Base-by-base conservation (phyloP, 2,113 vertebrate genomes). In the Mus spicilegus region DNA sequence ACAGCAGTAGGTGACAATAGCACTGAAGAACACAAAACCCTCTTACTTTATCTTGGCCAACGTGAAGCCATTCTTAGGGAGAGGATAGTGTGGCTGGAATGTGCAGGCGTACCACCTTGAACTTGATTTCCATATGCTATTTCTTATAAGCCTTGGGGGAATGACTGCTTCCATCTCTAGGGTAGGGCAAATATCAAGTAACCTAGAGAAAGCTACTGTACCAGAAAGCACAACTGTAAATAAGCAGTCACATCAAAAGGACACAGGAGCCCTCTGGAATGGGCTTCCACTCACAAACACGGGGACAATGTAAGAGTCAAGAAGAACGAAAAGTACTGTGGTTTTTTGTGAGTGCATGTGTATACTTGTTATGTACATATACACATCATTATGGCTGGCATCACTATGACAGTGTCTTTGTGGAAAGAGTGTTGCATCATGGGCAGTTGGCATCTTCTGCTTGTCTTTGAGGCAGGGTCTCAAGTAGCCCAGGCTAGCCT, bases 1-100 rank as follows among this genome's bases (percentile, higher is more conserved):
- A 5, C 30, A 39, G 78, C 54, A 10, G 7, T 16, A 10, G 22
- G 3, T 39, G n/a, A n/a, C 2, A 0, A 3, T 20, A 28, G 19
- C 13, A 70, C 49, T 17, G 33, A 49, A 69, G n/a, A 17, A 61
- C 80, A 69, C 2, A 3, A 22, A 78, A 13, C 1, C 2, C 16
- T 67, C 28, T 1, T 20, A 12, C 16, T 3, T 1, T 3, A 3
- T 28, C 58, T 9, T 19, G 73, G 72, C 49, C 5, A 10, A 4
- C 28, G 58, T 56, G 51, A 86, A 24, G 0, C 8, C 42, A 3
- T 33, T 70, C 30, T 88, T 51, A 39, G 49, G 65, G 67, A 54
- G 22, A 56, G 20, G 3, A 63, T 82, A 58, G 7, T n/a, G 10
- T 61, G 80, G 46, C 33, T 42, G 67, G 89, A 58, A 87, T n/a